Percentiles rank a stretch among this genome's conserved stretches.
These are phyloP conservation scores for Idaea dimidiata DNA, from an alignment of 2,888 invertebrate species.

Conservation along the genomic window DNA sequence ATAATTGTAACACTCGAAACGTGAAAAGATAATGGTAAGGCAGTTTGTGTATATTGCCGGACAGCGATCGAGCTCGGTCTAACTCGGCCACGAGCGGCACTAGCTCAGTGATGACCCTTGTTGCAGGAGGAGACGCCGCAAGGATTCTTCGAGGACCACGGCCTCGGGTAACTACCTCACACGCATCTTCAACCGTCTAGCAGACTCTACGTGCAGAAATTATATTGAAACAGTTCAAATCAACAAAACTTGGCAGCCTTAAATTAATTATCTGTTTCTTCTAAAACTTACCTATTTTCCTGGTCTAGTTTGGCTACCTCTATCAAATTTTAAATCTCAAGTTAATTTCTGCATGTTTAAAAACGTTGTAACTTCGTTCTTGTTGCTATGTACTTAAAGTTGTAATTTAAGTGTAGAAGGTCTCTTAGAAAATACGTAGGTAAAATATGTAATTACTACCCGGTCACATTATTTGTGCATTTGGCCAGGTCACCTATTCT, in stretches of 20 bases:
- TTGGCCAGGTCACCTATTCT: too few relatives aligned
- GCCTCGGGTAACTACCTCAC: conserved; percentile 87
- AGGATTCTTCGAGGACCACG: conserved; percentile 99
- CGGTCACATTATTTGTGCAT: too few relatives aligned
- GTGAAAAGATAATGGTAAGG: too few relatives aligned
- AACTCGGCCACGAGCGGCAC: conserved; percentile 76
- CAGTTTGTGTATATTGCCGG: conserved; percentile 40
- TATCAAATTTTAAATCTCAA: background rate
- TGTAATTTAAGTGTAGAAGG: conserved; percentile 11
- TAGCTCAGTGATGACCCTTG: conserved; percentile 81
- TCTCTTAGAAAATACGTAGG: conserved; percentile 1
- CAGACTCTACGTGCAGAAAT: background rate
- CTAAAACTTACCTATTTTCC: too few relatives aligned
- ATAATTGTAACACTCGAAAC: too few relatives aligned
- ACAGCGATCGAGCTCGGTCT: conserved; percentile 67
- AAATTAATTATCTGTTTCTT: too few relatives aligned
- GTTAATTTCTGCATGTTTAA: background rate
- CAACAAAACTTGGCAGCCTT: too few relatives aligned
- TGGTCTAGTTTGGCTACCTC: too few relatives aligned
- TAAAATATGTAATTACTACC: background rate
- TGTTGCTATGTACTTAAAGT: background rate
- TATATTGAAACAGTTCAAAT: background rate
- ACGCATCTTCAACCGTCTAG: background rate
- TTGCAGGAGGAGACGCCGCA: conserved; percentile 99
- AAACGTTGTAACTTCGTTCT: background rate